Conservation (phyloP, 1,140 invertebrate genomes). For the Schlechtendalia chinensis region DNA sequence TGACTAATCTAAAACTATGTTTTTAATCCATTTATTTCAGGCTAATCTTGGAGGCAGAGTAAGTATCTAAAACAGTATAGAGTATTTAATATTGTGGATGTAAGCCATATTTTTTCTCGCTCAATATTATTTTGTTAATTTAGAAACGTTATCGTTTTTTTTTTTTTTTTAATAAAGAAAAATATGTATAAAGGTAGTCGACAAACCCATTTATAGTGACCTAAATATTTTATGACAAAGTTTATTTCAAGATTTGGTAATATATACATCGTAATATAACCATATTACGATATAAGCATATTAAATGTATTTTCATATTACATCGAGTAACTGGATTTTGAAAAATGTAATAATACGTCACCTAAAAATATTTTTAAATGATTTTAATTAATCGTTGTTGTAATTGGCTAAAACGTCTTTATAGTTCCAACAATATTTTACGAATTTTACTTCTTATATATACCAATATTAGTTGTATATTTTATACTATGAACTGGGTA, state of each 20-base stretch:
- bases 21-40: slow-evolving; percentile 16
- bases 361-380: background rate
- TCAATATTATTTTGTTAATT: slow-evolving; percentile 24
- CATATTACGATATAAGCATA: background rate
- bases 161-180: slow-evolving; percentile 42
- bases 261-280: background rate
- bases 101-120: background rate
- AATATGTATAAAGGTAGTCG: background rate
- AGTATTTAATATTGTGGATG: background rate
- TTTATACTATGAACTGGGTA: no score
- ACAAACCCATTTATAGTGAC: slow-evolving; percentile 12
- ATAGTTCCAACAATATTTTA: no score
- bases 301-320: slow-evolving; percentile 1
- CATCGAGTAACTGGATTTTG: background rate
- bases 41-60: slow-evolving; percentile 39
- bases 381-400: background rate
- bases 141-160: slow-evolving; percentile 24
- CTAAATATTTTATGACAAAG: slow-evolving; percentile 24
- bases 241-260: background rate
- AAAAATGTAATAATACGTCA: background rate
- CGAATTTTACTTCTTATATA: no score
- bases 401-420: no score
- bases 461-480: no score
- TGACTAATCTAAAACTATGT: background rate
- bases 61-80: slow-evolving; percentile 23